phyloP scores from a whole-genome alignment of 2,797 vertebrate species.

The Buphagus erythrorhynchus region DNA sequence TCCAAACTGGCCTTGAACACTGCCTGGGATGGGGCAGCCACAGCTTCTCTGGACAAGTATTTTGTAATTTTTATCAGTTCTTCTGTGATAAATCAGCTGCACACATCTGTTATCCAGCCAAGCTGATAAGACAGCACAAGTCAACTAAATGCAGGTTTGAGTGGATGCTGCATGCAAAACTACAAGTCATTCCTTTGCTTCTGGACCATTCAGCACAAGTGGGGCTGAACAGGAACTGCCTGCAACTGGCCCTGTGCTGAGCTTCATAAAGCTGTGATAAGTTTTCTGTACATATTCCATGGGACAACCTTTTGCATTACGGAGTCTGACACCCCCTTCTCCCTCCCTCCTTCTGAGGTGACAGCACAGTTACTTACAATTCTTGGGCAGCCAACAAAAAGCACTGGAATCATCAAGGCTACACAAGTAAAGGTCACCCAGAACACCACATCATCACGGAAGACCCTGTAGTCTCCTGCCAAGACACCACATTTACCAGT shows the following conservation, averaged over 20 bases:
- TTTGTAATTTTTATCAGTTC: neutral
- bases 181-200: neutral
- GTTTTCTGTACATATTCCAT: neutral
- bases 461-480: conserved; percentile 84
- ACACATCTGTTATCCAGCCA: neutral
- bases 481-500: conserved; percentile 21
- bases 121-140: neutral
- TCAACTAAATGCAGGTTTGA: neutral
- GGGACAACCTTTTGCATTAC: neutral
- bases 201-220: neutral
- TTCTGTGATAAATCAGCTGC: neutral
- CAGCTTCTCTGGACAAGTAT: neutral
- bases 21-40: neutral
- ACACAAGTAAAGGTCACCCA: conserved; percentile 90
- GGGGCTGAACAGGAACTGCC: neutral
- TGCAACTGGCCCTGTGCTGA: neutral
- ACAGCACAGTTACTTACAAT: conserved; percentile 79
- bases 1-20: neutral
- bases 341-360: neutral
- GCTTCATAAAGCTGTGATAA: neutral
- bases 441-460: conserved; percentile 84
- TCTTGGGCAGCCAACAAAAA: conserved; percentile 89
- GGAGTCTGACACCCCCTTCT: neutral
- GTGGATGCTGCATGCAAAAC: neutral
- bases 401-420: conserved; percentile 79